phyloP scores from a whole-genome alignment of 2,797 vertebrate genomes.

The Sciurus vulgaris region DNA sequence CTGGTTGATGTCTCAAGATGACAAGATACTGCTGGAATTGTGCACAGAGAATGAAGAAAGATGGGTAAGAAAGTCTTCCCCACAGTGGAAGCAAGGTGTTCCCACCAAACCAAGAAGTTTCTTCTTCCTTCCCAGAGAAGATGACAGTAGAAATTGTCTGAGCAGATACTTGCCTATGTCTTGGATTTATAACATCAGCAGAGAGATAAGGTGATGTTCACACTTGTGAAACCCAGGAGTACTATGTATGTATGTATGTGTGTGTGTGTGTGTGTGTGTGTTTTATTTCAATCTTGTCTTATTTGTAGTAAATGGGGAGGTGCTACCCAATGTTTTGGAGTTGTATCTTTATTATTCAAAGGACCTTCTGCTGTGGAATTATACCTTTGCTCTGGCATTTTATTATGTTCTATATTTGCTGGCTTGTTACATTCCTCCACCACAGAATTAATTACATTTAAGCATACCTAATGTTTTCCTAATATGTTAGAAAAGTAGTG shows the following conservation, averaged over 20 bases:
- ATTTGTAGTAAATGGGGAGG: not conserved
- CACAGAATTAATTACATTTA: not conserved
- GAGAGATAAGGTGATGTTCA: not conserved
- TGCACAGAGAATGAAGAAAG: not conserved
- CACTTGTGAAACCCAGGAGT: not conserved
- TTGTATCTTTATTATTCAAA: not conserved
- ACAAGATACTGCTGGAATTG: not conserved
- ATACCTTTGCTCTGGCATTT: not conserved
- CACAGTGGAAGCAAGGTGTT: not conserved
- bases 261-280: no score
- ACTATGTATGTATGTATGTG: not conserved
- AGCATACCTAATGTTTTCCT: not conserved
- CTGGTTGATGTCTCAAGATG: not conserved
- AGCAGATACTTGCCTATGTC: not conserved
- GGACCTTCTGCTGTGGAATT: not conserved
- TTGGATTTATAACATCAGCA: not conserved
- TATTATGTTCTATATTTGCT: not conserved
- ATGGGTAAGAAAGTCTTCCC: not conserved
- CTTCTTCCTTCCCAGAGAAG: not conserved
- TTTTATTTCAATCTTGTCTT: not conserved
- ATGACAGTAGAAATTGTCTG: not conserved
- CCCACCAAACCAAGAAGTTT: not conserved
- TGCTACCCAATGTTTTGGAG: not conserved
- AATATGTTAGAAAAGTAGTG: not conserved
- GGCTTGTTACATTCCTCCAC: rapidly evolving